Evolutionary conservation across 2,888 invertebrate genomes (phyloP), one percentile per base, ranked within the genome.

Genomic region (Pardosa pseudoannulata): DNA sequence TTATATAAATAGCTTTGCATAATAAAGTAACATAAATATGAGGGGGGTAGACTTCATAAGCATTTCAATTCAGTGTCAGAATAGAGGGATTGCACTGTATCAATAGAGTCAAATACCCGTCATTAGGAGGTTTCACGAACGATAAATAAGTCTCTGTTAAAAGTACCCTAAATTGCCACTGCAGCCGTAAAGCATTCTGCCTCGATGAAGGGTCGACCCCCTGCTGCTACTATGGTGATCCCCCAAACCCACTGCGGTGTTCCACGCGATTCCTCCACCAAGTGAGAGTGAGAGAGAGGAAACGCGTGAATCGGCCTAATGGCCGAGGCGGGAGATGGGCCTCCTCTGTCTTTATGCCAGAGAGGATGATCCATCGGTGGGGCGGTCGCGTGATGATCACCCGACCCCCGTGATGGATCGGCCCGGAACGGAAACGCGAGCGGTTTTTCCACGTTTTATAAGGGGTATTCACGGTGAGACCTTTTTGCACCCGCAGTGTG

Each of bases 281-380:
- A 16, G 28, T 23, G 6, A 41, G 46, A n/a, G n/a, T n/a, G n/a
- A n/a, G 11, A n/a, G 31, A 16, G 29, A 46, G n/a, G n/a, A n/a
- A n/a, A n/a, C n/a, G n/a, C 82, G 72, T 83, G 65, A 76, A 65
- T 28, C 65, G 46, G 29, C 36, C 19, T 83, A 76, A 83, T 76
- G 76, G 71, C 65, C 31, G 46, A 62, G 31, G 62, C 36, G 36
- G 36, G 16, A 46, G 41, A n/a, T n/a, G 56, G 23, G 23, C 1
- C 6, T 5, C 9, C 6, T 5, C 23, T 23, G n/a, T n/a, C n/a
- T n/a, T n/a, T n/a, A 56, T 79, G 23, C 67, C 50, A 29, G 36
- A 65, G 16, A 71, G 50, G 76, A 76, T 72, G 76, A 83, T 83
- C 71, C 71, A 76, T 75, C 64, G 62, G 39, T 28, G 28, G 68